phyloP scores from a whole-genome alignment of 2,113 vertebrate genomes.

The Leptobrachium ailaonicum region DNA sequence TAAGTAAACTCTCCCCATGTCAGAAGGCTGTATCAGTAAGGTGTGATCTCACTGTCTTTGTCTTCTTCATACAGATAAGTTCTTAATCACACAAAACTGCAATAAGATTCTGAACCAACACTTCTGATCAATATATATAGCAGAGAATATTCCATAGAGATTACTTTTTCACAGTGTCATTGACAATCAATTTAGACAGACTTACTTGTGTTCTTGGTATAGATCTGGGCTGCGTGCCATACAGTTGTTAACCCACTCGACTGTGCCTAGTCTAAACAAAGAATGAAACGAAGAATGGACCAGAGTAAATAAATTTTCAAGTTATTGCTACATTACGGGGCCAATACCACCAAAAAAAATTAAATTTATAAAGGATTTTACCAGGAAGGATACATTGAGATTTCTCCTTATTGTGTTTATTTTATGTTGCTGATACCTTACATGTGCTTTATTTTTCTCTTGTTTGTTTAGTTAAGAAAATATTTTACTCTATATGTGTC shows the following conservation, averaged over 20 bases:
- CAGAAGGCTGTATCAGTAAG: conserved; percentile 34
- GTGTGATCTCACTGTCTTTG: conserved; percentile 49
- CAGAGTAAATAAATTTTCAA: not conserved
- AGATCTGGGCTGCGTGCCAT: not conserved
- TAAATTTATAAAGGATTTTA: no score
- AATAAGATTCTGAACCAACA: conserved; percentile 37
- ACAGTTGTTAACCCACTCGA: not conserved
- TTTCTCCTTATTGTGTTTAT: no score
- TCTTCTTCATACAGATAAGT: conserved; percentile 16
- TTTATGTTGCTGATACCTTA: no score
- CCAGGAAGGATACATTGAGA: no score
- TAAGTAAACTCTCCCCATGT: conserved; percentile 31
- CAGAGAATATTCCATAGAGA: conserved; percentile 18
- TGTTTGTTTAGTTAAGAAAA: no score
- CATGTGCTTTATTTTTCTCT: no score
- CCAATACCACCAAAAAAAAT: no score
- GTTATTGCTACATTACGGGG: no score
- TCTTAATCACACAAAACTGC: conserved; percentile 32
- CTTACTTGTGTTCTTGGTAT: not conserved
- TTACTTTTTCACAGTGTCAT: conserved; percentile 9
- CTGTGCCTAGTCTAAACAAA: not conserved
- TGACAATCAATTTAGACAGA: conserved; percentile 34
- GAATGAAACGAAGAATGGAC: not conserved
- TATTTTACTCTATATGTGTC: no score
- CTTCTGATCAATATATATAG: conserved; percentile 50